Base-by-base conservation (phyloP, 2,888 invertebrate genomes). In the Hirtodrosophila duncani region DNA sequence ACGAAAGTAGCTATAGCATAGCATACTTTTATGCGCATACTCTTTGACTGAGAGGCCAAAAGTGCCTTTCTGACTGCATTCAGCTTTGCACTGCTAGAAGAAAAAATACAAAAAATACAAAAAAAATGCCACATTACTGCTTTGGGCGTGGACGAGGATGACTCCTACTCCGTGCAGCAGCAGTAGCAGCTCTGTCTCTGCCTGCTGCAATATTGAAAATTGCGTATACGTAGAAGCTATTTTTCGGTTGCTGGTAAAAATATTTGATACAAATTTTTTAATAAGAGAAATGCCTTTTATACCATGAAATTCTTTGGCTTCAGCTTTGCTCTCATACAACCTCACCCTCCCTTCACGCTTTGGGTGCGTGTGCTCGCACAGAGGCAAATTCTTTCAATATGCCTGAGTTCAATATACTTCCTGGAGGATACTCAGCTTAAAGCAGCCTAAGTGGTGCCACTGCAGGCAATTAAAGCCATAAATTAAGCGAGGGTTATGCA, bases 261-360 rank as follows among this genome's bases (percentile, higher is more conserved):
- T 79, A 78, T 75, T 75, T 75, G 63, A 67, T 75, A 71, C 56
- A n/a, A n/a, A 68, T 78, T 70, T 78, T 67, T 74, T 78, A 77
- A 75, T 74, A 74, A 75, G 71, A 60, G 44, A 61, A 61, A 61
- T 61, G 62, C 62, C 62, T 62, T 62, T 62, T 57, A 57, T 50
- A 48, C 27, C 43, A 42, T 48, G 57, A 78, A 68, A 67, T 68
- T 61, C 77, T 46, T 31, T 48, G 36, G 33, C 16, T 23, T 13
- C 26, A n/a, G 24, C 27, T 33, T 20, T 13, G 17, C 23, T 8
- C 24, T 30, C 21, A 13, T 24, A 6, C 5, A 6, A 1, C 17
- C 18, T 9, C 17, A 1, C 37, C 1, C 10, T 11, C 34, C 16
- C 36, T 18, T 26, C 17, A 11, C 6, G 21, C 8, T 13, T 31